Base-by-base conservation (phyloP, 1,140 invertebrate species). In the Drosophila mauritiana region DNA sequence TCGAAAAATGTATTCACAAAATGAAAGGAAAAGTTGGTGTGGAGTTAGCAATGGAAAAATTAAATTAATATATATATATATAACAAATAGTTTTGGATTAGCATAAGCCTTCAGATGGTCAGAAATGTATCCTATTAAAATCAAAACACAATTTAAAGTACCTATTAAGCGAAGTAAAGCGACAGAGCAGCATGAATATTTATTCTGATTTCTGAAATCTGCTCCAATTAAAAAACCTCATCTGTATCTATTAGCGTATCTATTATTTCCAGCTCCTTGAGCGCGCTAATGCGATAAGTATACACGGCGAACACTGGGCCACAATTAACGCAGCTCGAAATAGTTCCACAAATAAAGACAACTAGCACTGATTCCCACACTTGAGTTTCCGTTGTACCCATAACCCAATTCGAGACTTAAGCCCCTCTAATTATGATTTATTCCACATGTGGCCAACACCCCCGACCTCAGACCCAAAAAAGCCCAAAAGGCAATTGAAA, bases 351-450 rank as follows among this genome's bases (percentile, higher is more conserved):
- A 68, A 51, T 48, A 55, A n/a, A 62, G 43, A 31, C 34, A 63
- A 27, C 42, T 36, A 20, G 22, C 43, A 8, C 0, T 65, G 27
- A 65, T 68, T 68, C 46, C 64, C 61, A 65, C 64, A 65, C 13
- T 37, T 8, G 12, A 37, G 54, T 42, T 40, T 25, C 37, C 53
- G 20, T 15, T 5, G 37, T 55, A 34, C 49, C 49, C 49, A 20
- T 68, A 68, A 65, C 64, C 64, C 64, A 65, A 65, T 68, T 68
- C 40, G 20, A 36, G 65, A n/a, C 52, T 20, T 43, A 52, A 63
- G 34, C 64, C 64, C 46, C 48, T 43, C 64, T 67, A 68, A 68
- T 68, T 68, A 68, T 68, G 46, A 68, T 65, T 68, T 68, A 68
- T 68, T 68, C 59, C 27, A 42, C 36, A 65, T 43, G 46, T 51